Evolutionary conservation across 2,888 invertebrate species (phyloP).

Genomic region (Campopleginae sp.): DNA sequence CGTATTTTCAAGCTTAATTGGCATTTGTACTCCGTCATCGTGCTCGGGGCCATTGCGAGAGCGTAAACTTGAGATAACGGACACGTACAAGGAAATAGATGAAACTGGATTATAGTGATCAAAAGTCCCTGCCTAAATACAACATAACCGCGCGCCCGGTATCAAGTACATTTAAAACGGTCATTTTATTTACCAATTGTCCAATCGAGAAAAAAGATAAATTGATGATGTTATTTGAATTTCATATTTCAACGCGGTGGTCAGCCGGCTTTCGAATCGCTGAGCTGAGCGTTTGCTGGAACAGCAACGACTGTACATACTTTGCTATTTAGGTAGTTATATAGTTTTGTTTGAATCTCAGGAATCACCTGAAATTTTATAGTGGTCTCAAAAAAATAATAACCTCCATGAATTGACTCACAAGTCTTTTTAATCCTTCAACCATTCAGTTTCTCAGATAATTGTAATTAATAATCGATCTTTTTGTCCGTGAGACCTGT

Average conservation of each 20-base stretch:
- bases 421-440: too few species aligned
- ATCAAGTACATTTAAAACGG: not conserved
- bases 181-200: not conserved
- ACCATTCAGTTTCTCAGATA: too few species aligned
- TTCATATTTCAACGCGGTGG: not conserved
- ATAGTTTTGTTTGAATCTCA: too few species aligned
- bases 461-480: too few species aligned
- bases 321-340: too few species aligned
- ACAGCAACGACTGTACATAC: not conserved
- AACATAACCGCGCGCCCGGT: not conserved
- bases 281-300: too few species aligned
- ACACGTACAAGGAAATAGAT: constrained; percentile 22
- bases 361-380: too few species aligned
- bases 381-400: too few species aligned
- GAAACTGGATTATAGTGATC: not conserved
- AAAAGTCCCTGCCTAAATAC: not conserved
- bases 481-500: too few species aligned
- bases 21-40: constrained; percentile 65
- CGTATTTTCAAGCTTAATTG: constrained; percentile 65
- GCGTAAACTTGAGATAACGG: constrained; percentile 40
- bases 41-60: constrained; percentile 31
- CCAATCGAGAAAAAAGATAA: not conserved
- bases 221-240: not conserved
- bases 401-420: too few species aligned
- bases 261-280: not conserved